These are phyloP conservation scores for Knipowitschia caucasica DNA, from an alignment of 2,797 vertebrate species.

Conservation along the genomic window DNA sequence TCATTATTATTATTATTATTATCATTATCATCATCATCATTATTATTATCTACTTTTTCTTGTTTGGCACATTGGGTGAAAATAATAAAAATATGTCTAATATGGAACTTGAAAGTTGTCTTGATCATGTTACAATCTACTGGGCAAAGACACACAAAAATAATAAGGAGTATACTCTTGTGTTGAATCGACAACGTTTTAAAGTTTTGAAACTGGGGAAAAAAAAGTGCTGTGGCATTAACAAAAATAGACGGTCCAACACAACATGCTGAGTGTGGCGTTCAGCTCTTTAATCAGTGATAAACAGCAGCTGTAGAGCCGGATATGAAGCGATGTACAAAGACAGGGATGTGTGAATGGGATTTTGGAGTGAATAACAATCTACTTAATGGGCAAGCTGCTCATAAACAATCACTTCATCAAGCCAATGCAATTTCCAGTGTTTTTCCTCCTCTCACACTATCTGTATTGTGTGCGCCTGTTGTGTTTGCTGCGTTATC, in stretches of 20 bases:
- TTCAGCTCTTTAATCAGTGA: constrained; percentile 20
- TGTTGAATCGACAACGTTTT: neutral
- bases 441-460: constrained; percentile 3
- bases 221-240: neutral
- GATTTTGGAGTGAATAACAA: constrained; percentile 14
- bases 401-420: constrained; percentile 33
- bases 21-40: too few relatives aligned
- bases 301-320: constrained; percentile 37
- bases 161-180: neutral
- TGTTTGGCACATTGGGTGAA: too few relatives aligned
- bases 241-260: neutral
- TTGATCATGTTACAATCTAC: too few relatives aligned
- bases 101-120: too few relatives aligned
- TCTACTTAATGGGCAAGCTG: constrained; percentile 18
- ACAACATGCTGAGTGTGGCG: neutral
- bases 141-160: too few relatives aligned
- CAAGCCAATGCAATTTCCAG: constrained; percentile 32
- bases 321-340: constrained; percentile 26
- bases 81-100: too few relatives aligned
- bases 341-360: constrained; percentile 20
- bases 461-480: neutral
- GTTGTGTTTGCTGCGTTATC: neutral
- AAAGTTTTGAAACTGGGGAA: neutral
- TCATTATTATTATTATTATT: too few relatives aligned
- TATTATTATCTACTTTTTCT: too few relatives aligned